A percentile compares a stretch with the other conserved stretches of the same genome.
These are phyloP conservation scores for Numenius arquata DNA, from an alignment of 2,113 vertebrate genomes.

Conservation along the genomic window DNA sequence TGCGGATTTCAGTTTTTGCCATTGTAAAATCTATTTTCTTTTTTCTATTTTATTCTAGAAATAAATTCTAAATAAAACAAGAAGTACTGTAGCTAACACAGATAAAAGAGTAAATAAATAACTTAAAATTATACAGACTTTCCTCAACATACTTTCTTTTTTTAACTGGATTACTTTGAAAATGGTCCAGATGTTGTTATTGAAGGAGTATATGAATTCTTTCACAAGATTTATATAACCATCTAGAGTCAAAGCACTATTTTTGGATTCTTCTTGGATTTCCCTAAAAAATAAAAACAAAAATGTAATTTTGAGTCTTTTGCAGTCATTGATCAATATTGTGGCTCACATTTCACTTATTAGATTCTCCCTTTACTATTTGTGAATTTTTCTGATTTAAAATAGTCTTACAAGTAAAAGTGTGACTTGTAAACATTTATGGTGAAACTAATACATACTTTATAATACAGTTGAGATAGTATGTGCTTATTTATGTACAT, in stretches of 20 bases:
- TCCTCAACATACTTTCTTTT: background rate
- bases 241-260: background rate
- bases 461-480: background rate
- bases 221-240: background rate
- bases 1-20: background rate
- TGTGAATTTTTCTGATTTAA: background rate
- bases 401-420: background rate
- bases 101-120: background rate
- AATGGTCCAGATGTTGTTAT: background rate
- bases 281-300: background rate
- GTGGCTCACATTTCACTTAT: background rate
- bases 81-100: background rate
- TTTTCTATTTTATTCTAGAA: constrained; percentile 1
- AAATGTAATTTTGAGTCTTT: background rate
- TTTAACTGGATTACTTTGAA: background rate
- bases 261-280: background rate
- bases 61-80: background rate
- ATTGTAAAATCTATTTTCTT: background rate
- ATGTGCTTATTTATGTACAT: background rate
- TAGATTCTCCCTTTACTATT: background rate
- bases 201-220: background rate
- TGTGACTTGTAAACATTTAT: constrained; percentile 30
- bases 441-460: constrained; percentile 42
- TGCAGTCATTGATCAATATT: background rate
- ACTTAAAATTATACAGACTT: background rate